Evolutionary conservation across 2,797 vertebrate species (phyloP).

Genomic region (Rhynchonycteris naso): DNA sequence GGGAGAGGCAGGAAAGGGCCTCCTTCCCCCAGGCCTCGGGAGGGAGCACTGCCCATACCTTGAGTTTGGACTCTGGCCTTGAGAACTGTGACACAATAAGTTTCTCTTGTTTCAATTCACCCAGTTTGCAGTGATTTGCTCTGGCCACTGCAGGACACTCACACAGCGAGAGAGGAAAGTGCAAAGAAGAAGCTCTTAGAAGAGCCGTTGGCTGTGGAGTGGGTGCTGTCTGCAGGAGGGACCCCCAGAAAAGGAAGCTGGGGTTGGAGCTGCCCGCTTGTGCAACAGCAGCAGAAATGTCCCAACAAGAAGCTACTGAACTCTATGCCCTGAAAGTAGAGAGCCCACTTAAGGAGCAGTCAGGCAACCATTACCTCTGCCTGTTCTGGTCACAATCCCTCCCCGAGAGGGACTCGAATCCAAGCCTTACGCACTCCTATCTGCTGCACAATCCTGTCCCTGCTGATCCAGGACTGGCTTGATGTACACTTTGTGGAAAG

Average conservation of each 20-base stretch:
- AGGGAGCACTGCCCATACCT: neutral
- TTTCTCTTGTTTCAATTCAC: neutral
- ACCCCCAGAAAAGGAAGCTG: neutral
- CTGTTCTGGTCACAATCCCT: rapidly evolving
- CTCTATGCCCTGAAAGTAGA: too few relatives aligned
- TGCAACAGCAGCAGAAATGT: rapidly evolving
- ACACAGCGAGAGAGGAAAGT: neutral
- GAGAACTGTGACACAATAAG: rapidly evolving
- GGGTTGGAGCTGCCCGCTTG: too few relatives aligned
- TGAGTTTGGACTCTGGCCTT: neutral
- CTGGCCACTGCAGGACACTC: neutral
- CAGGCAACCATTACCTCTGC: neutral
- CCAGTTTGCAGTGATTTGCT: neutral
- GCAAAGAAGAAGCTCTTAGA: rapidly evolving
- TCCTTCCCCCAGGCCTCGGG: rapidly evolving
- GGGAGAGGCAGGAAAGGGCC: too few relatives aligned
- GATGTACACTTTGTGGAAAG: neutral
- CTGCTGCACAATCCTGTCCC: rapidly evolving
- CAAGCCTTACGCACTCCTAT: rapidly evolving
- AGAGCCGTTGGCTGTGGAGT: rapidly evolving
- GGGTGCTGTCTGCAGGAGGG: neutral
- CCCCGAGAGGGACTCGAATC: neutral
- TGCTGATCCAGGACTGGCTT: neutral
- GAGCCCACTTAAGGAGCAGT: neutral
- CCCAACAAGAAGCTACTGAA: neutral